Evolutionary conservation across 2,113 vertebrate species (phyloP).

Genomic region (Herpetotheres cachinnans): DNA sequence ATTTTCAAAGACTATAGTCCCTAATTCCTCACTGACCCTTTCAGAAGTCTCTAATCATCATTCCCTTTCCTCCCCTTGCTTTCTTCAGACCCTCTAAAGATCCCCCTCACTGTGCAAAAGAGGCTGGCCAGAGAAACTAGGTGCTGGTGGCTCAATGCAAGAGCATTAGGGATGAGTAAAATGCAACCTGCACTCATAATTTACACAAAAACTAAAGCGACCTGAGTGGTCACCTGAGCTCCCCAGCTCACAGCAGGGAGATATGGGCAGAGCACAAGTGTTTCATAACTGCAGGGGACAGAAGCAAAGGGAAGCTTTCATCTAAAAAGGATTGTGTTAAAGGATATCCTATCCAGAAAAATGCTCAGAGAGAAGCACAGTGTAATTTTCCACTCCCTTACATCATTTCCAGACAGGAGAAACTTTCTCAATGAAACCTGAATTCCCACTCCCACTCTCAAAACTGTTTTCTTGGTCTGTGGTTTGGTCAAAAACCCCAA

Average conservation of each 20-base stretch:
- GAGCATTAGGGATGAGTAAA: neutral
- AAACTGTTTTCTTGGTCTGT: neutral
- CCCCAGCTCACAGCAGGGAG: fast-evolving
- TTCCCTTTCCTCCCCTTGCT: slow-evolving; percentile 27
- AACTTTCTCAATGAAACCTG: neutral
- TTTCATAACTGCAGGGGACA: neutral
- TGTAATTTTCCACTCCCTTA: neutral
- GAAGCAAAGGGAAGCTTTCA: neutral
- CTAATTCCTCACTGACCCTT: slow-evolving; percentile 65
- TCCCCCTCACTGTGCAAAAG: slow-evolving; percentile 4
- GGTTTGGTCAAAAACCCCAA: neutral
- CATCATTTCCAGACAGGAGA: neutral
- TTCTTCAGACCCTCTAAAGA: slow-evolving; percentile 52
- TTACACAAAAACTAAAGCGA: neutral
- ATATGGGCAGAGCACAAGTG: fast-evolving
- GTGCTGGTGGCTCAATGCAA: neutral
- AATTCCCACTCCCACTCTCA: neutral
- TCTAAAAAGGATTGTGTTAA: neutral
- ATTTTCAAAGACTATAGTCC: slow-evolving; percentile 65
- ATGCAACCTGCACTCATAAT: neutral
- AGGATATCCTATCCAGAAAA: neutral
- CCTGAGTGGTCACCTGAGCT: neutral
- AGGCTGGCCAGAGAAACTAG: neutral
- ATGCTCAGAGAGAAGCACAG: neutral
- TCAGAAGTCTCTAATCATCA: slow-evolving; percentile 66